phyloP scores from a whole-genome alignment of 2,113 vertebrate species.

The Protobothrops flavoviridis region DNA sequence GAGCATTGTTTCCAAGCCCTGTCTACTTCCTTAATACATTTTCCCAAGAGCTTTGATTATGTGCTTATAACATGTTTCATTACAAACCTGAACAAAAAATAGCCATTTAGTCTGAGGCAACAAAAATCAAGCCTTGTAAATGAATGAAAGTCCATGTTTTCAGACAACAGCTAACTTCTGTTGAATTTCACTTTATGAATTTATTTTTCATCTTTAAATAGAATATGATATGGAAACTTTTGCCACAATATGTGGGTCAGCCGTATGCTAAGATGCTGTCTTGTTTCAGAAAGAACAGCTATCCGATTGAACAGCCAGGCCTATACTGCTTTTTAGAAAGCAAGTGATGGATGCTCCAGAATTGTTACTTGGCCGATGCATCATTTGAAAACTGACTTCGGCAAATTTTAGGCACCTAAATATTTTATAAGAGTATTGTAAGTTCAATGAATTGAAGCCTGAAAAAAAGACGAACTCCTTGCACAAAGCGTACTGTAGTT shows the following conservation, averaged over 20 bases:
- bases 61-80: background rate
- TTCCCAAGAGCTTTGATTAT: background rate
- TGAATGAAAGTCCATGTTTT: background rate
- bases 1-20: background rate
- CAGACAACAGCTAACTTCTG: background rate
- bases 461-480: background rate
- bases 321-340: background rate
- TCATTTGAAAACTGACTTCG: background rate
- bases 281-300: too few species aligned
- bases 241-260: background rate
- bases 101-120: background rate
- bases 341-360: background rate
- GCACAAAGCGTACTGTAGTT: background rate
- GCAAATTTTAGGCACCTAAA: background rate
- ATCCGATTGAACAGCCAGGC: too few species aligned
- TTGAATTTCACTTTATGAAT: background rate
- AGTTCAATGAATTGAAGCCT: background rate
- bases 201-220: background rate
- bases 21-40: background rate
- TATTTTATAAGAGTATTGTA: background rate
- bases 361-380: background rate
- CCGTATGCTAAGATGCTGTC: too few species aligned
- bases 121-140: background rate
- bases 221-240: background rate
- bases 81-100: background rate